Base-by-base conservation (phyloP, 1,140 invertebrate species). In the Papilio dardanus region DNA sequence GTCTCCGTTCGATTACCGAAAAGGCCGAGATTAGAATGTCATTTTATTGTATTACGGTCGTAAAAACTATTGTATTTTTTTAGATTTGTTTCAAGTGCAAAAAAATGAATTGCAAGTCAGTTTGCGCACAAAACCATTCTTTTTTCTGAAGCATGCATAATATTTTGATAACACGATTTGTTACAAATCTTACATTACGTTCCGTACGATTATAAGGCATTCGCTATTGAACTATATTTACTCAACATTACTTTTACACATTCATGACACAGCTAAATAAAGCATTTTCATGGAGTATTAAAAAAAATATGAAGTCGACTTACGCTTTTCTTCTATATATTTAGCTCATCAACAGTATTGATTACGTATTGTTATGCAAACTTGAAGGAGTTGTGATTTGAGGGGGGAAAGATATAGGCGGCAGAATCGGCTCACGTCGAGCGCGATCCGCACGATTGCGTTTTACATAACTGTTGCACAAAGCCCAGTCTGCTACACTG, bases 401-500 rank as follows among this genome's bases (percentile, higher is more conserved):
- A 19, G 21, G 65, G 3, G 33, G 16, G 19, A 4, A 16, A 28
- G 14, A 5, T 1, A 66, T 31, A n/a, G 62, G 62, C 19, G 62
- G 66, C 16, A 21, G 12, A 21, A 35, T 40, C 67, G 10, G 33
- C 67, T 35, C 67, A 69, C 67, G 67, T 69, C 33, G 35, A 24
- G 21, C 35, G 21, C 21, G 35, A 69, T 69, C 67, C 33, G 85
- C 88, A 85, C 88, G 85, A 90, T 91, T 89, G 86, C 87, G 87
- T 86, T 88, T 89, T 89, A 89, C 89, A 88, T 91, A 90, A 88
- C 84, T 81, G 84, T 92, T 91, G 88, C 91, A 91, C 89, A 91
- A 91, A 91, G 86, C 74, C 77, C 81, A 76, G 80, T 82, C 85
- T 88, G 89, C 88, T 88, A 89, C 87, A 83, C 33, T 75, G 79